phyloP scores from a whole-genome alignment of 2,797 vertebrate species.

The Tolypeutes matacus region DNA sequence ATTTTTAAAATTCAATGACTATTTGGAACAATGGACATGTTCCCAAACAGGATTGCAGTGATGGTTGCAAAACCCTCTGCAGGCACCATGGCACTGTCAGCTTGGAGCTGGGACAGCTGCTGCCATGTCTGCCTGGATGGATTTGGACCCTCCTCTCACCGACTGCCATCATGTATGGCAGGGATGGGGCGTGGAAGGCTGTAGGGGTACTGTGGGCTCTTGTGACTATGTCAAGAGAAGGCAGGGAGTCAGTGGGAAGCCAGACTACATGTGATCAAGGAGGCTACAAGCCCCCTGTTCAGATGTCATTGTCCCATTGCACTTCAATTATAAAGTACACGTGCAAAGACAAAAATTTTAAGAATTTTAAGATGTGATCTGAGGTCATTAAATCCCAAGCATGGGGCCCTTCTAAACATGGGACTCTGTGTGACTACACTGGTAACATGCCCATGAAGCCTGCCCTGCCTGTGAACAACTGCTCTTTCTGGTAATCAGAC shows the following conservation, averaged over 20 bases:
- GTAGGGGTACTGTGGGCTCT: neutral
- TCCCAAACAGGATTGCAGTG: neutral
- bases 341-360: neutral
- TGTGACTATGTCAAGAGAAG: neutral
- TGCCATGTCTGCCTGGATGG: neutral
- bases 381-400: neutral
- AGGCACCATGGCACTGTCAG: neutral
- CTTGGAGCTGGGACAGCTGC: neutral
- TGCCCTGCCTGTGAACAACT: neutral
- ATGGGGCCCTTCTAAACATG: too few species aligned
- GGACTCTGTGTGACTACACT: neutral
- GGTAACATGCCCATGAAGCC: neutral
- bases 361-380: neutral
- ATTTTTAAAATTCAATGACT: neutral
- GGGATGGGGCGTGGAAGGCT: too few species aligned
- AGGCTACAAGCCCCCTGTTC: neutral
- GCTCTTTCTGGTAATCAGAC: neutral
- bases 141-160: neutral
- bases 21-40: neutral
- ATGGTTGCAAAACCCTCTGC: neutral
- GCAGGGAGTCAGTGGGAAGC: neutral
- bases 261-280: neutral
- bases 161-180: neutral
- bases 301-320: neutral
- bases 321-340: neutral